phyloP scores from a whole-genome alignment of 2,113 vertebrate genomes.

The Mesembrinibis cayennensis region DNA sequence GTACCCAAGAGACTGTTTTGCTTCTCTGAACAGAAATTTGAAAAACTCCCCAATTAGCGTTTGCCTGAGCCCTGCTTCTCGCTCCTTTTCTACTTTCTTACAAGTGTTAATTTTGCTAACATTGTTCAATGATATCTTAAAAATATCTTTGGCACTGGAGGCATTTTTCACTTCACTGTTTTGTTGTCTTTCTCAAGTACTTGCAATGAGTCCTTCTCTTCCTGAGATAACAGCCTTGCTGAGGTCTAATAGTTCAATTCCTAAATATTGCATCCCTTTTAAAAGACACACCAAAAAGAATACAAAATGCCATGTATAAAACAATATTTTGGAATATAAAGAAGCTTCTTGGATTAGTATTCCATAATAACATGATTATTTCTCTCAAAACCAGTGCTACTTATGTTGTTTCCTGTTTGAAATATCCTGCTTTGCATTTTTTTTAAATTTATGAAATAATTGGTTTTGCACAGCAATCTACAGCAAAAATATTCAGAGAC shows the following conservation, averaged over 20 bases:
- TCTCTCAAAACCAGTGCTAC: constrained; percentile 32
- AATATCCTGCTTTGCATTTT: constrained; percentile 63
- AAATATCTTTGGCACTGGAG: constrained; percentile 17
- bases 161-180: not conserved
- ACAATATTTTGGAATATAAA: constrained; percentile 47
- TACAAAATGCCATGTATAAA: constrained; percentile 36
- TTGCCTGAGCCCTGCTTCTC: not conserved
- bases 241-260: constrained; percentile 47
- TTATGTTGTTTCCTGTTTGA: constrained; percentile 56
- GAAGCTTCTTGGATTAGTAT: constrained; percentile 46
- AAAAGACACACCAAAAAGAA: constrained; percentile 23
- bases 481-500: constrained; percentile 29
- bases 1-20: not conserved
- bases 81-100: constrained; percentile 21
- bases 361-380: constrained; percentile 55
- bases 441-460: constrained; percentile 52
- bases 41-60: constrained; percentile 4
- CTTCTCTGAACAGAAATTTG: not conserved
- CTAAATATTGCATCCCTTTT: constrained; percentile 31
- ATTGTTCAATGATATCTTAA: constrained; percentile 39
- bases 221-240: constrained; percentile 27
- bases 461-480: constrained; percentile 32
- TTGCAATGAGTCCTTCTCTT: not conserved
- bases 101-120: constrained; percentile 58
- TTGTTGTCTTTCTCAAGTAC: constrained; percentile 31